Evolutionary conservation across 2,888 invertebrate species (phyloP).

Genomic region (Drosophila pegasa): DNA sequence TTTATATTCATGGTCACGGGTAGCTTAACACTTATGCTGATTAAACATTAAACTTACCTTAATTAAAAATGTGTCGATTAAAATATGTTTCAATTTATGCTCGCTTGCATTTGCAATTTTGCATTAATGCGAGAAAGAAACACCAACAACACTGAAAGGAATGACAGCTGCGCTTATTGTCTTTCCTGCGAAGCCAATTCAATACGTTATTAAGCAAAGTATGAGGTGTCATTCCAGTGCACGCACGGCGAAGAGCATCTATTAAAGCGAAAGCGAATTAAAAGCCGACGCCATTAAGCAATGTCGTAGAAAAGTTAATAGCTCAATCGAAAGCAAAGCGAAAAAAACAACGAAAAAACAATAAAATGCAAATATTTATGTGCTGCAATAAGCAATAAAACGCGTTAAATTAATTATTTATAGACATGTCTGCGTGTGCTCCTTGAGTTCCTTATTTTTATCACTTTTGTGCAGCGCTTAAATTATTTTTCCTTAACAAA

Average conservation of each 20-base stretch:
- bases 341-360: background rate
- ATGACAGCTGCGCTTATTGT: background rate
- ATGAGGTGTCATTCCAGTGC: background rate
- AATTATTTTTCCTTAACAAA: too few species aligned
- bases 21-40: conserved; percentile 1
- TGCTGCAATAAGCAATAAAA: conserved; percentile 22
- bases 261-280: background rate
- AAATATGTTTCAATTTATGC: background rate
- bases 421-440: background rate
- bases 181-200: too few species aligned
- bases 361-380: conserved; percentile 23
- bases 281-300: background rate
- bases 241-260: conserved; percentile 2
- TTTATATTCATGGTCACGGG: conserved; percentile 2
- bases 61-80: conserved; percentile 4
- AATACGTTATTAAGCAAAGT: background rate
- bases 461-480: background rate
- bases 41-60: background rate
- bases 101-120: background rate
- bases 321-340: background rate
- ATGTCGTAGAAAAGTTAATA: conserved; percentile 1
- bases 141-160: background rate
- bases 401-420: conserved; percentile 26
- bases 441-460: background rate
- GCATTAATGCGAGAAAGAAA: background rate